Evolutionary conservation across 2,888 invertebrate genomes (phyloP), one percentile per base, ranked within the genome.

Genomic region (Clepsis dumicolana): DNA sequence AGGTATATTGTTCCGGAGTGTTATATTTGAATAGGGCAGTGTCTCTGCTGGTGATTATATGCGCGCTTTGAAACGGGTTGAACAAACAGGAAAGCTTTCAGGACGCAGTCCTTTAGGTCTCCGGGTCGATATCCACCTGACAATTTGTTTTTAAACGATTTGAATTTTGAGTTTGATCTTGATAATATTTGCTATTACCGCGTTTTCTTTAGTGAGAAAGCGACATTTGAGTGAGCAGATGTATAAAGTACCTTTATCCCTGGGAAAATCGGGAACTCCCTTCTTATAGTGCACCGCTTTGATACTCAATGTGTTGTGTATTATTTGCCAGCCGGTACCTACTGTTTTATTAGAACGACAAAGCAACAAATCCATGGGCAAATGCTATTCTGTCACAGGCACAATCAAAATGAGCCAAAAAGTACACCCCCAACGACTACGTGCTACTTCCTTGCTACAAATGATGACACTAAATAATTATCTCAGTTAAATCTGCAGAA

Each of bases 41-140:
- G 79, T 81, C 80, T 82, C 73, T 77, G 73, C 74, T 73, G 72
- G 79, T 79, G 79, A 85, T 85, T 82, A 82, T 83, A 77, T 80
- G 76, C 73, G 75, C 67, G 78, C 76, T 76, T 75, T 70, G 77
- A 80, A 78, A 77, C 77, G 80, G 75, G 78, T 80, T 82, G 79
- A 78, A 79, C 82, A 86, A 84, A 86, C 82, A 82, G 77, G 77
- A 80, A 81, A 77, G 84, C 83, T 83, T 85, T 85, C 80, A 84
- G 77, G 75, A 78, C 78, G 73, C 74, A 72, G 73, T 71, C 73
- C 75, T 76, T 74, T 69, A 62, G 50, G 54, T 53, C 53, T 67
- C 68, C 60, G 60, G 66, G 54, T 70, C 61, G 66, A 71, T 70
- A 66, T 63, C 25, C 24, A 62, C 64, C 66, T 67, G 70, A 61